Percentiles rank a stretch among this genome's conserved stretches.
Evolutionary conservation across 2,113 vertebrate genomes (phyloP).

Genomic region (Platysteira castanea): DNA sequence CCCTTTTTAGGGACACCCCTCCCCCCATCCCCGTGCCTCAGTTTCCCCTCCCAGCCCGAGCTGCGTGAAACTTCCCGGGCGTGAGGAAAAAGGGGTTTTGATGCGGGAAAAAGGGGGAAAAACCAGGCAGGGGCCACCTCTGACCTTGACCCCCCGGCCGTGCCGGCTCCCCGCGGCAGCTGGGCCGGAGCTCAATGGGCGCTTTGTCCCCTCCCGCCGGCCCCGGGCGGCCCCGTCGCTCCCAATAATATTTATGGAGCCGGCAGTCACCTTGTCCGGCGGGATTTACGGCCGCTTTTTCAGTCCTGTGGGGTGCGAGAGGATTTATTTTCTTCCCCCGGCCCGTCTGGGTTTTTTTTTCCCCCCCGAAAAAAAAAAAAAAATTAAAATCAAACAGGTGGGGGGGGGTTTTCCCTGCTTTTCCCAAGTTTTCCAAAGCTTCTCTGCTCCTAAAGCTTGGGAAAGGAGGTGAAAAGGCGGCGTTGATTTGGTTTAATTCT

Average conservation of each 20-base stretch:
- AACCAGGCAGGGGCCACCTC: conserved; percentile 46
- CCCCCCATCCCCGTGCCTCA: neutral
- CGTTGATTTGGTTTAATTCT: neutral
- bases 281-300: neutral
- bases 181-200: conserved; percentile 72
- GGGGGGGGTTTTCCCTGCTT: neutral
- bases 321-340: accelerated
- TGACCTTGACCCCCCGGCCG: conserved; percentile 80
- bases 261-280: neutral
- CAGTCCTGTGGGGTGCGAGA: neutral
- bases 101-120: neutral
- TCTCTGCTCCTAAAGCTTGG: neutral
- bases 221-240: conserved; percentile 29
- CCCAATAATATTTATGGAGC: conserved; percentile 68
- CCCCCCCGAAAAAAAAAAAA: too few species aligned
- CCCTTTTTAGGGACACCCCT: neutral
- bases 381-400: neutral
- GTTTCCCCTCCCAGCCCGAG: neutral
- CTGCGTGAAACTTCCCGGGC: neutral
- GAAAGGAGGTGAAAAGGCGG: accelerated
- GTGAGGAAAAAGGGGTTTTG: neutral
- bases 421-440: neutral
- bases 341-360: neutral
- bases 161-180: conserved; percentile 78
- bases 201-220: conserved; percentile 67